Evolutionary conservation across 2,888 invertebrate genomes (phyloP), one percentile per base, ranked within the genome.

Genomic region (Scelioninae gen. 1): DNA sequence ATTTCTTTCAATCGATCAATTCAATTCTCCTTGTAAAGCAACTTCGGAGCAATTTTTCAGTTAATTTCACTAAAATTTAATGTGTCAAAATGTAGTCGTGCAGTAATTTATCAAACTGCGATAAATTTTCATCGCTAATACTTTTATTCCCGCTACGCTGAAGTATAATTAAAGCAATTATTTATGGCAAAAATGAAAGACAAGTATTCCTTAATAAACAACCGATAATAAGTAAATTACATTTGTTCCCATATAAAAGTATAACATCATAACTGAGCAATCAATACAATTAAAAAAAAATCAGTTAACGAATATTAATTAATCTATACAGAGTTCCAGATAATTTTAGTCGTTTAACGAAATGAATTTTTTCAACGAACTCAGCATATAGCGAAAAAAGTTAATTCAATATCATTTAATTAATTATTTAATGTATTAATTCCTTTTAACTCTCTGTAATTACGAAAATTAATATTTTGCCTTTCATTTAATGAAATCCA

Each of bases 21-120:
- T 56, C 55, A 49, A 32, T 72, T 60, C 43, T 4, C n/a, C 45
- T 49, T 56, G 56, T 49, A 75, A 75, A 75, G 56, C 55, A 65
- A 75, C 47, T 43, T 7, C 15, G 29, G n/a, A 62, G 56, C 63
- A 75, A 75, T 75, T 75, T 75, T 75, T 56, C 63, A 65, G 74
- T 56, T 75, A 63, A 75, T 56, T 75, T 65, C 55, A 53, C 65
- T 16, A 56, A 71, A 74, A 74, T 63, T 53, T 45, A 43, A 43
- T 15, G 56, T 56, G 74, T 74, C 63, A 63, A 65, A 34, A 56
- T 63, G 5, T 16, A 49, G 13, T 58, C 47, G 6, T 1, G 23
- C 31, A 5, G 58, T 66, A 75, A 75, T 75, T 66, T 75, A 62
- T 72, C 72, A 62, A 62, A 62, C 62, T 16, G 16, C 13, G 32